These are phyloP conservation scores for Falcunculus frontatus DNA, from an alignment of 2,113 vertebrate genomes.

Conservation along the genomic window DNA sequence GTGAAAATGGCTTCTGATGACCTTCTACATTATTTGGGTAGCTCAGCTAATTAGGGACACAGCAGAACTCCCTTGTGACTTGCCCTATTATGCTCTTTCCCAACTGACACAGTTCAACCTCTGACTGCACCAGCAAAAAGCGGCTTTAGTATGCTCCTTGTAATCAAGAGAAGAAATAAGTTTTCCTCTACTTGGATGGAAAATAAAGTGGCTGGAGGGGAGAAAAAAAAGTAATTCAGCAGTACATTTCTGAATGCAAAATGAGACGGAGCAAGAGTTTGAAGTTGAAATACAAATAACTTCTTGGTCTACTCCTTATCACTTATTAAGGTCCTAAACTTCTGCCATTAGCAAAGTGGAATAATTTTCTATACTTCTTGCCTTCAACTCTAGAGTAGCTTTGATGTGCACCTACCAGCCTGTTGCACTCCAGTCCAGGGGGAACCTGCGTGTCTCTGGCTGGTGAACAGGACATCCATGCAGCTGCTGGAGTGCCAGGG, in stretches of 20 bases:
- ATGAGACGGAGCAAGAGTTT: neutral
- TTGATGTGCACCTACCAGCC: neutral
- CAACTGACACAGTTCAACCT: constrained; percentile 10
- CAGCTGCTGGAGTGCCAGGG: neutral
- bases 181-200: neutral
- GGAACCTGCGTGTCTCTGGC: neutral
- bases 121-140: constrained; percentile 23
- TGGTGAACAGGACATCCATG: neutral
- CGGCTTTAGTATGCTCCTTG: neutral
- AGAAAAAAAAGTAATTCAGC: neutral
- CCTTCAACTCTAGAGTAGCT: neutral
- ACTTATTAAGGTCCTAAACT: neutral
- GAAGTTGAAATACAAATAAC: neutral
- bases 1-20: constrained; percentile 43
- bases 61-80: constrained; percentile 33
- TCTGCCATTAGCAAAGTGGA: neutral
- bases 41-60: constrained; percentile 49
- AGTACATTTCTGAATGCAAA: neutral
- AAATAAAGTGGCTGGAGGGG: neutral
- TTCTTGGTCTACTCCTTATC: neutral
- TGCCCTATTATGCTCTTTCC: constrained; percentile 40
- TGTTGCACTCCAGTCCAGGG: neutral
- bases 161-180: neutral
- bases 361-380: neutral
- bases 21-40: constrained; percentile 50